phyloP scores from a whole-genome alignment of 2,888 invertebrate species.

The Branchipolynoe longqiensis region DNA sequence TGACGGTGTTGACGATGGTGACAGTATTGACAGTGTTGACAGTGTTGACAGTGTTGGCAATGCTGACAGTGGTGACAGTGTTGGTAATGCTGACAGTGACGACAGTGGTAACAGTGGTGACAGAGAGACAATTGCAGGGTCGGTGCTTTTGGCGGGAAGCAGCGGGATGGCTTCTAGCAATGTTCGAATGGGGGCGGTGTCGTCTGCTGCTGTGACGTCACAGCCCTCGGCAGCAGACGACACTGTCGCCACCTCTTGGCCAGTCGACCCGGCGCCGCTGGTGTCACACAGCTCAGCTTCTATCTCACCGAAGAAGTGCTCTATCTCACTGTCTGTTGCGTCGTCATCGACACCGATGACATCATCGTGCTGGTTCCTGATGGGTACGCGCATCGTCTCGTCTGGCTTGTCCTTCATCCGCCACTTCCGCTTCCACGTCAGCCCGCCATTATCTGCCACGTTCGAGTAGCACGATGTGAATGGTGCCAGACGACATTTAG shows the following conservation, averaged over 20 bases:
- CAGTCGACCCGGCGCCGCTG: too few relatives aligned
- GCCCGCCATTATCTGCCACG: neutral
- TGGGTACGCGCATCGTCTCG: neutral
- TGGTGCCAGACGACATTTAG: neutral
- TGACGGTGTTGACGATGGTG: too few relatives aligned
- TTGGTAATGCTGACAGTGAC: too few relatives aligned
- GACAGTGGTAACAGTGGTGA: too few relatives aligned
- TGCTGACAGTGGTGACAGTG: too few relatives aligned
- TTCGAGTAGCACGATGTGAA: constrained; percentile 29
- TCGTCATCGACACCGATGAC: neutral
- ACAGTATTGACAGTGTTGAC: too few relatives aligned
- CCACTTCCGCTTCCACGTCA: constrained; percentile 19
- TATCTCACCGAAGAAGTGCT: constrained; percentile 12
- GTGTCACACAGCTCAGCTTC: neutral
- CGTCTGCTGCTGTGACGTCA: neutral
- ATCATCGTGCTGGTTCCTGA: neutral
- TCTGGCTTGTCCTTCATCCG: neutral
- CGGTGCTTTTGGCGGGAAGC: neutral
- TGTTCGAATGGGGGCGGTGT: neutral
- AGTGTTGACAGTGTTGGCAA: too few relatives aligned
- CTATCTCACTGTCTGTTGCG: neutral
- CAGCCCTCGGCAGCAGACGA: neutral
- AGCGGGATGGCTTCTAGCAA: neutral
- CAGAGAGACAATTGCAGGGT: neutral
- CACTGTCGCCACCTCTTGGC: neutral